Evolutionary conservation across 2,113 vertebrate species (phyloP).

Genomic region (Anolis sagrei): DNA sequence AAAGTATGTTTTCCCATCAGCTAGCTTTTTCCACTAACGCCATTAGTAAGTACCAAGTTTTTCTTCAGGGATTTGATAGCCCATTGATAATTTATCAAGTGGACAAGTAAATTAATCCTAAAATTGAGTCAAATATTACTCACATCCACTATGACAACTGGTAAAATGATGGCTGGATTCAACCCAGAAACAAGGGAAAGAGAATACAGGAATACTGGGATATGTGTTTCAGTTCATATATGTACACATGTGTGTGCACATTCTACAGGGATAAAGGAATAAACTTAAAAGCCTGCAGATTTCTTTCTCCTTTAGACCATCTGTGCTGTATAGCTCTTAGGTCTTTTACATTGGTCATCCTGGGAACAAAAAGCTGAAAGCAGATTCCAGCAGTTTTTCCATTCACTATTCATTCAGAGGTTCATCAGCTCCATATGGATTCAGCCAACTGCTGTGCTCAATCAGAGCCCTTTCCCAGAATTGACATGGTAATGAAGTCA

Average conservation of each 20-base stretch:
- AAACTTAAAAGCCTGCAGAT: slow-evolving; percentile 66
- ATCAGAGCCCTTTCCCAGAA: slow-evolving; percentile 85
- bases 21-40: slow-evolving; percentile 8
- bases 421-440: slow-evolving; percentile 90
- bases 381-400: slow-evolving; percentile 94
- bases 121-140: not conserved
- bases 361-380: slow-evolving; percentile 94
- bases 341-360: slow-evolving; percentile 91
- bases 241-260: not conserved
- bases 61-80: not conserved
- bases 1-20: not conserved
- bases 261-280: slow-evolving; percentile 53
- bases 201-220: slow-evolving; percentile 28
- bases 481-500: slow-evolving; percentile 97
- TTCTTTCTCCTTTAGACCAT: slow-evolving; percentile 87
- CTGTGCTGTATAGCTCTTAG: slow-evolving; percentile 84
- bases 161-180: not conserved
- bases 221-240: slow-evolving; percentile 8
- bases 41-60: slow-evolving; percentile 15
- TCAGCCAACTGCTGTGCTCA: slow-evolving; percentile 90
- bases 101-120: too few relatives aligned
- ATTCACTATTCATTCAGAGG: slow-evolving; percentile 96
- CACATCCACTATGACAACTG: not conserved
- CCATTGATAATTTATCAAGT: too few relatives aligned
- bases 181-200: not conserved